A percentile compares a stretch with the other conserved stretches of the same genome.
Conservation (phyloP, 1,140 invertebrate species). For the Orius laevigatus region DNA sequence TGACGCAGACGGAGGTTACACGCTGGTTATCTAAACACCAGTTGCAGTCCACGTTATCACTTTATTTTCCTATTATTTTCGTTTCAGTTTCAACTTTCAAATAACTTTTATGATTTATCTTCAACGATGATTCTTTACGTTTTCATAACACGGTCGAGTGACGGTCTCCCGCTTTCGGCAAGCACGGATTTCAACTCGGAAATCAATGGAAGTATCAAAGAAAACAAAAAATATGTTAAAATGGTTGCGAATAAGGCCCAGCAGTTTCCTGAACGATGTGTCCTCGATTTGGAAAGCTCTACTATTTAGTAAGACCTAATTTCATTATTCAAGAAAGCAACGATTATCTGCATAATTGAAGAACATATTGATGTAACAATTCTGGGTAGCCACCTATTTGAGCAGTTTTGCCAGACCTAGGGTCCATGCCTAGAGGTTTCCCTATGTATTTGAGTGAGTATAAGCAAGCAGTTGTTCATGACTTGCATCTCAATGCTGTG, state of each 20-base stretch:
- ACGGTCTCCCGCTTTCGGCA: constrained; percentile 28
- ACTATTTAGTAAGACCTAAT: constrained; percentile 25
- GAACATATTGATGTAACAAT: too few relatives aligned
- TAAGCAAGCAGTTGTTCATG: neutral
- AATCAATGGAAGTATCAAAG: constrained; percentile 23
- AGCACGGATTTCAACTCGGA: constrained; percentile 26
- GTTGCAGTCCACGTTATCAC: neutral
- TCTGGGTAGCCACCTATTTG: neutral
- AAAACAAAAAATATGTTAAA: constrained; percentile 28
- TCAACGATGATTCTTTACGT: constrained; percentile 26
- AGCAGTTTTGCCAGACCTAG: neutral
- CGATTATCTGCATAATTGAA: too few relatives aligned
- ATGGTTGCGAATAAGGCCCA: constrained; percentile 24
- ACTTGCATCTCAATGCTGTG: neutral
- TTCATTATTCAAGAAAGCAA: constrained; percentile 6
- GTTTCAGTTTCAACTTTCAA: neutral
- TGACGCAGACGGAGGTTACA: neutral
- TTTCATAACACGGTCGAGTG: constrained; percentile 24
- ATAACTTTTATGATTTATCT: neutral
- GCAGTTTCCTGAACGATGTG: constrained; percentile 25
- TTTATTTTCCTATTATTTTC: neutral
- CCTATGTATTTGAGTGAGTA: neutral
- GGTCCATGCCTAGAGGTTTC: neutral
- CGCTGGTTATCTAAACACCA: neutral
- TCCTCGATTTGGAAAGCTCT: constrained; percentile 21